Conservation (phyloP, 2,113 vertebrate species). For the Alectura lathami region DNA sequence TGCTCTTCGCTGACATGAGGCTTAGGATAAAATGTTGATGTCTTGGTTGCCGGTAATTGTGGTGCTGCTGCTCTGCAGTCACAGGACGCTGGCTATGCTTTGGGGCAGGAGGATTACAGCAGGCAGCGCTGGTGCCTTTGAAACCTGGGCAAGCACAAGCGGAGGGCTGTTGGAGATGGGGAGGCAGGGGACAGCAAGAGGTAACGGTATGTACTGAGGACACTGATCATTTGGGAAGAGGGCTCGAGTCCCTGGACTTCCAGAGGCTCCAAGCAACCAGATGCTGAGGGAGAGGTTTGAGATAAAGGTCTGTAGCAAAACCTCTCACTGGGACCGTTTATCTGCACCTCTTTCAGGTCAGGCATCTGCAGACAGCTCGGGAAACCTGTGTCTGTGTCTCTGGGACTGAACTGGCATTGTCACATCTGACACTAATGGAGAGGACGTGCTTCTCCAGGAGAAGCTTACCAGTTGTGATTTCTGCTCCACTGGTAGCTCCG, state of each 20-base stretch:
- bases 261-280: neutral
- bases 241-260: neutral
- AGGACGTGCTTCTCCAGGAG: neutral
- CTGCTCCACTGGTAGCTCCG: neutral
- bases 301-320: neutral
- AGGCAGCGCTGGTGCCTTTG: neutral
- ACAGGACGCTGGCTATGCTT: neutral
- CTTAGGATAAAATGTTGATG: neutral
- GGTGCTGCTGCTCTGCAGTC: accelerated
- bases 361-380: neutral
- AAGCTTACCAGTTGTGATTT: neutral
- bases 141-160: neutral
- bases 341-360: neutral
- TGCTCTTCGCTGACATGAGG: neutral
- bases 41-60: neutral
- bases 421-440: neutral
- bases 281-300: neutral
- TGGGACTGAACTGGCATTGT: neutral
- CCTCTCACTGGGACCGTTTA: neutral
- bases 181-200: neutral
- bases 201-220: accelerated
- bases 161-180: neutral
- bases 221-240: neutral
- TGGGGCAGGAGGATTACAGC: neutral
- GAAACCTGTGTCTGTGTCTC: neutral